Percentiles rank a stretch among this genome's conserved stretches.
phyloP scores from a whole-genome alignment of 2,113 vertebrate genomes.

The Benitochromis conjunctus region DNA sequence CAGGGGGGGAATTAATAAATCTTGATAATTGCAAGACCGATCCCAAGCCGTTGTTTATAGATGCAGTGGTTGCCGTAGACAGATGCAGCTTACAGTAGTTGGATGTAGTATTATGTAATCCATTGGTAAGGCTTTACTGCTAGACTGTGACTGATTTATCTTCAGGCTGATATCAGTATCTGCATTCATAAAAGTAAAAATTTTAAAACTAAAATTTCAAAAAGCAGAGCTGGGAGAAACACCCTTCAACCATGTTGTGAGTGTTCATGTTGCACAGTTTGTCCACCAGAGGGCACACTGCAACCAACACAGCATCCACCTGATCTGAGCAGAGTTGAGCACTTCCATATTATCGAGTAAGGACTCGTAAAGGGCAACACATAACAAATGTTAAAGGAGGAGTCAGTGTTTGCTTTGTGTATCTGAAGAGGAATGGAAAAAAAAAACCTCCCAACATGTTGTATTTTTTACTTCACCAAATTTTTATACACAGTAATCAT shows the following conservation, averaged over 20 bases:
- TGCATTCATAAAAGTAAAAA: neutral
- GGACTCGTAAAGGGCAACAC: neutral
- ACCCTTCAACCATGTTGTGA: neutral
- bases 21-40: neutral
- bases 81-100: neutral
- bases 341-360: neutral
- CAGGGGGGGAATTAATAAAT: neutral
- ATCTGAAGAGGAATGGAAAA: rapidly evolving
- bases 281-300: neutral
- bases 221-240: neutral
- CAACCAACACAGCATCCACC: neutral
- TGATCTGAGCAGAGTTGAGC: neutral
- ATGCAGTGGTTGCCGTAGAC: neutral
- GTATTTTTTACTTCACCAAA: too few relatives aligned
- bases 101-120: neutral
- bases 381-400: neutral
- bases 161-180: neutral
- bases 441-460: too few relatives aligned
- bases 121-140: neutral
- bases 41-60: neutral
- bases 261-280: neutral
- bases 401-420: neutral
- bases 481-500: neutral
- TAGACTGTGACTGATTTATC: neutral
- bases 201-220: neutral